Percentiles rank a stretch among this genome's conserved stretches.
These are phyloP conservation scores for Cynoglossus semilaevis DNA, from an alignment of 2,113 vertebrate species.

Conservation along the genomic window DNA sequence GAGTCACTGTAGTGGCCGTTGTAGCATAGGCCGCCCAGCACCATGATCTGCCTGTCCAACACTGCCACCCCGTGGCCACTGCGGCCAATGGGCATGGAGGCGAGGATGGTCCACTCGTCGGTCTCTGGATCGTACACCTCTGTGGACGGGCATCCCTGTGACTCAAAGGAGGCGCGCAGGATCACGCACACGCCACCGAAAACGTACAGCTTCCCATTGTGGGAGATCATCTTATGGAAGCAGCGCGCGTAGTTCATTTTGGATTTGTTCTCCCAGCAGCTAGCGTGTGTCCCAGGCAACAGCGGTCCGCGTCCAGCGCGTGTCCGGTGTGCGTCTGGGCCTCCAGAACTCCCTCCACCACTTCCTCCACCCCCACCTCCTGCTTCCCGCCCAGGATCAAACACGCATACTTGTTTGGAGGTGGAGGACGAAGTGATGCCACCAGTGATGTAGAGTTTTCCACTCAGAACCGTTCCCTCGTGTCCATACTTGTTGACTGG, in stretches of 20 bases:
- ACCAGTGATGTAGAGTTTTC: constrained; percentile 95
- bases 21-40: constrained; percentile 97
- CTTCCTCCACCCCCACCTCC: constrained; percentile 29
- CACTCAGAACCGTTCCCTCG: constrained; percentile 93
- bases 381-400: constrained; percentile 93
- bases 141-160: constrained; percentile 97
- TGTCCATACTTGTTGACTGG: constrained; percentile 98
- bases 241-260: constrained; percentile 99
- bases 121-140: constrained; percentile 95
- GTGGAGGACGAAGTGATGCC: constrained; percentile 98
- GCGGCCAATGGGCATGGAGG: constrained; percentile 98
- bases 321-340: constrained; percentile 81
- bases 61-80: constrained; percentile 97
- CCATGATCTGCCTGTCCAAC: constrained; percentile 97
- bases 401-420: constrained; percentile 97
- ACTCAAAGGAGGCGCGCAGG: constrained; percentile 96
- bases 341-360: constrained; percentile 32
- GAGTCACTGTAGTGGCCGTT: constrained; percentile 99
- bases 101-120: constrained; percentile 98
- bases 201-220: constrained; percentile 97
- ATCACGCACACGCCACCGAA: constrained; percentile 98
- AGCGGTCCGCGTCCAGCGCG: constrained; percentile 76
- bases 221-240: constrained; percentile 99
- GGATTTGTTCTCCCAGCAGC: constrained; percentile 99
- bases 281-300: constrained; percentile 79